Base-by-base conservation (phyloP, 2,888 invertebrate species). In the Parnassius glacialis region DNA sequence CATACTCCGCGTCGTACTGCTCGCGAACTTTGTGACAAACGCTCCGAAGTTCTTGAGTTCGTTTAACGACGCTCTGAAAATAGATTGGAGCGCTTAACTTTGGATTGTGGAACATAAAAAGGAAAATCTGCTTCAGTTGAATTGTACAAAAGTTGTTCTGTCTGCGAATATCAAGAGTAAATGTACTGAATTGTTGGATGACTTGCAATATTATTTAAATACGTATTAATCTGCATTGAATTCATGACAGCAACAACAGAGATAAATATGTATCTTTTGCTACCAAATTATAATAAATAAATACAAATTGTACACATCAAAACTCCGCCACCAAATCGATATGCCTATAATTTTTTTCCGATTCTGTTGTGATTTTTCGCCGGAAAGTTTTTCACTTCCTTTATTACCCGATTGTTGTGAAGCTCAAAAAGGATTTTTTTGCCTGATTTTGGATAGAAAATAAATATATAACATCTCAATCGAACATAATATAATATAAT, bases 1-100 rank as follows among this genome's bases (percentile, higher is more conserved):
- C 71, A 75, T 73, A 70, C 70, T 67, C 68, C 66, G 45, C n/a
- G 45, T 66, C 65, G 68, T 56, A 58, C 64, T n/a, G 45, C 45
- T 64, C 20, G 47, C 20, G 42, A 45, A 44, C 44, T 55, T 61
- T 5, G 44, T 51, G 25, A 10, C 54, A 43, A 59, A 52, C 52
- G 58, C 34, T 34, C 45, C 47, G 7, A 16, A 25, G 25, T 62
- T 65, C 63, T 65, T 59, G 61, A 52, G 25, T 66, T 54, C 59
- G 52, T 16, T 25, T 25, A 51, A 58, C 57, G 57, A 52, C 59
- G 45, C 52, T 62, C 62, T 44, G 64, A 41, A 64, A 64, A 64
- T 62, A 64, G 52, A 58, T 53, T 52, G 45, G 42, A 59, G 48
- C 53, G 48, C 7, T 59, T 54, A 54, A 43, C 53, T 53, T 41